Evolutionary conservation across 2,888 invertebrate species (phyloP).

Genomic region (Nephrotoma flavescens): DNA sequence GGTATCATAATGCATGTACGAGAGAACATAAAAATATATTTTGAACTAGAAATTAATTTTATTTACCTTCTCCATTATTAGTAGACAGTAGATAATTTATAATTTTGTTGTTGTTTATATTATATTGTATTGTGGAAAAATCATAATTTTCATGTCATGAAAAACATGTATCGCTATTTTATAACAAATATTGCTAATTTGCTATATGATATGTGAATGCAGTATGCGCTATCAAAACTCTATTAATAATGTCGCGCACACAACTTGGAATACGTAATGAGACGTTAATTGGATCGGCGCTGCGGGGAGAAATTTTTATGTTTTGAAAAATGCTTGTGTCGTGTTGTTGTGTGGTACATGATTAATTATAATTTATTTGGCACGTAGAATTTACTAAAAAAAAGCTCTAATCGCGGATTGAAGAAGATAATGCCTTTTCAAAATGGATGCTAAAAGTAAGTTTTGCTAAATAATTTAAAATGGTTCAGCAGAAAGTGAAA

Average conservation of each 20-base stretch:
- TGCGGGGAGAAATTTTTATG: not conserved
- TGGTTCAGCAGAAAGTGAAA: no score
- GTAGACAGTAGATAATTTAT: not conserved
- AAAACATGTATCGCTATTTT: not conserved
- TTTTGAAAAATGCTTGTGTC: not conserved
- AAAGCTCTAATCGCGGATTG: no score
- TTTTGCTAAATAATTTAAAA: no score
- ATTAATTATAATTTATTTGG: no score
- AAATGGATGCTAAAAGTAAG: no score
- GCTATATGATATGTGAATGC: not conserved
- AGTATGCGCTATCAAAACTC: not conserved
- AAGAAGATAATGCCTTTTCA: no score
- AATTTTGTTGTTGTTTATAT: not conserved
- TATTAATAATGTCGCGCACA: not conserved
- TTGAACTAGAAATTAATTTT: not conserved
- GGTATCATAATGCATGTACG: not conserved
- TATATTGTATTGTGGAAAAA: not conserved
- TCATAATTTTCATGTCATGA: not conserved
- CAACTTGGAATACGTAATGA: not conserved
- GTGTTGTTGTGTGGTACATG: no score
- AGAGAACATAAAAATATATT: not conserved
- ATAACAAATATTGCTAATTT: not conserved
- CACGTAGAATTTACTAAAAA: no score
- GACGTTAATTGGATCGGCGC: not conserved
- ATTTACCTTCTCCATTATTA: not conserved